Evolutionary conservation across 1,140 invertebrate genomes (phyloP), one percentile per base, ranked within the genome.

Genomic region (Caenorhabditis briggsae): DNA sequence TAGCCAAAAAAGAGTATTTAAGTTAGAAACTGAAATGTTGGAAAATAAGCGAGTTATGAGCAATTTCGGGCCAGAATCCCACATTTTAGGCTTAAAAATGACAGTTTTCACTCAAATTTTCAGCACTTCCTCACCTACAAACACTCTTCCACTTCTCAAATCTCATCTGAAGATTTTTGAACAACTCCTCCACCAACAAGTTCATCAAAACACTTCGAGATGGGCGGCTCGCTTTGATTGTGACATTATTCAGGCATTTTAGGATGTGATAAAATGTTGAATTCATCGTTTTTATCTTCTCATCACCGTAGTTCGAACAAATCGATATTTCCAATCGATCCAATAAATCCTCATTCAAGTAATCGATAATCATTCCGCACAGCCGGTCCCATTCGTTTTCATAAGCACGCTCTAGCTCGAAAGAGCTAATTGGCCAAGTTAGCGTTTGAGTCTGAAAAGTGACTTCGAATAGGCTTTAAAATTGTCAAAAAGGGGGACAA

Each of bases 301-400:
- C 65, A 18, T 8, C n/a, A 5, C 8, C 16, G n/a, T 70, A 70
- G 1, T 8, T 20, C 1, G 43, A 70, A 7, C 65, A 14, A n/a
- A 70, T 33, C 33, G 33, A 33, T 33, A 33, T 33, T 25, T 18
- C 33, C n/a, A 33, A 33, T 43, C n/a, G 12, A 25, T 78, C 70
- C 70, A 78, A 50, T 18, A 7, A 18, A 25, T 78, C 20, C 20
- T 50, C 20, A 78, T 48, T 78, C 8, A 78, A 23, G 23, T 78
- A 78, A 5, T 78, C 70, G 0, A 48, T 46, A 78, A 78, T 78
- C 70, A 78, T 78, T 50, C 70, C 70, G 23, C 70, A 20, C 70
- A 78, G n/a, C 8, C 70, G 43, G 11, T 78, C 11, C 70, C 70
- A 78, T 23, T 78, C 46, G 6, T 78, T n/a, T 20, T 50, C 43